Evolutionary conservation across 2,113 vertebrate species (phyloP), one percentile per base, ranked within the genome.

Genomic region (Odontesthes bonariensis): DNA sequence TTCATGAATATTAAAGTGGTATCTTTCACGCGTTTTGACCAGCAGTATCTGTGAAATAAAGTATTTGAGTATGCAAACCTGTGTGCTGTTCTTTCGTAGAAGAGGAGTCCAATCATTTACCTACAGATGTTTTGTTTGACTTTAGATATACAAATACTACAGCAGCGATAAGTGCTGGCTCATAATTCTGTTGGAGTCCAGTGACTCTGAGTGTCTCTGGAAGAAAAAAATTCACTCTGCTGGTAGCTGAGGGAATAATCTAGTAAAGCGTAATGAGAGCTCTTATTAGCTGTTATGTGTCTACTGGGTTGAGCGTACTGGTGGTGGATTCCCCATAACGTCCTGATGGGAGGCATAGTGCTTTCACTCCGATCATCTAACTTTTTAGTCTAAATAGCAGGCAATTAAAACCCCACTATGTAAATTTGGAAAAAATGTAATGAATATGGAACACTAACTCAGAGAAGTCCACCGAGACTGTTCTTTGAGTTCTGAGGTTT

Each of bases 371-470:
- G 19, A 82, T 89, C 81, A 60, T 84, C 79, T n/a, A 52, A 86
- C 81, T 85, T 83, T 90, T 89, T 68, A 87, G 70, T 76, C 55
- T 72, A 77, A 90, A 86, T 86, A 68, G 85, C 82, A 63, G 85
- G 86, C 92, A 93, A 92, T 93, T 91, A 92, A 91, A 92, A 87
- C 56, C 79, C 68, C n/a, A 52, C 75, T 73, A 69, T 89, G 76
- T 77, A 74, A 86, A 78, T n/a, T 79, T 77, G 84, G 56, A 66
- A 67, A 61, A 77, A 84, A 69, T 75, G 75, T 89, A 75, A 93
- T 93, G 90, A 93, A 93, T 92, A 93, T 93, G 91, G 83, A 93
- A 90, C 81, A 76, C 78, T 59, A 69, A 80, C 74, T 78, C 66
- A n/a, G 79, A 73, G 75, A 84, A 40, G 68, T 90, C 90, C 52